These are phyloP conservation scores for Urocolius indicus DNA, from an alignment of 2,113 vertebrate species.

Conservation along the genomic window DNA sequence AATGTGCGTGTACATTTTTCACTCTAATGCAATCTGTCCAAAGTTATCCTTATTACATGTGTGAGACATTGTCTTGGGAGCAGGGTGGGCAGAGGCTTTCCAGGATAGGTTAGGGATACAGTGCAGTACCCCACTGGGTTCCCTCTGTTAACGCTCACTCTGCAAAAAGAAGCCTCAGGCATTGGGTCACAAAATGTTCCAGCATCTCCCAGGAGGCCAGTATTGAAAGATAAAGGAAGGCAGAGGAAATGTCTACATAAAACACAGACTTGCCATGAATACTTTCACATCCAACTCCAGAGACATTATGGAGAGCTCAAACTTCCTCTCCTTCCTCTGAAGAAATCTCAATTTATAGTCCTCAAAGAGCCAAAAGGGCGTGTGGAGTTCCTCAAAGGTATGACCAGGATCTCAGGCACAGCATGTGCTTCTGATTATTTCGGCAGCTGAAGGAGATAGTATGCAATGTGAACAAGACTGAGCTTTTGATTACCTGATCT, in stretches of 20 bases:
- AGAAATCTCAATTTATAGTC: neutral
- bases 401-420: neutral
- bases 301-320: neutral
- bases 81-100: neutral
- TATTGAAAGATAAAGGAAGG: conserved; percentile 13
- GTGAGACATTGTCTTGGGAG: neutral
- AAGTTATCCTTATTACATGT: neutral
- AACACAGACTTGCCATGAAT: neutral
- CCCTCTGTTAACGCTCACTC: conserved; percentile 4
- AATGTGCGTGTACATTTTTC: conserved; percentile 18
- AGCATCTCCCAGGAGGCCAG: conserved; percentile 21
- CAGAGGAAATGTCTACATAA: conserved; percentile 18
- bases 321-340: neutral
- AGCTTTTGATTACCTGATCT: conserved; percentile 23
- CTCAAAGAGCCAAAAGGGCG: conserved; percentile 10
- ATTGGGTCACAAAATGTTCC: conserved; percentile 25
- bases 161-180: conserved; percentile 37
- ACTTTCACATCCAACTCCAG: neutral
- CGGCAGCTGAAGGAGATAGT: neutral
- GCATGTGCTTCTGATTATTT: neutral
- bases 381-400: neutral
- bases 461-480: accelerated
- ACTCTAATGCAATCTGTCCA: conserved; percentile 14
- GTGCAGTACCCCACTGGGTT: neutral
- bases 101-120: neutral